phyloP scores from a whole-genome alignment of 2,888 invertebrate species.

The Ceriagrion tenellum region DNA sequence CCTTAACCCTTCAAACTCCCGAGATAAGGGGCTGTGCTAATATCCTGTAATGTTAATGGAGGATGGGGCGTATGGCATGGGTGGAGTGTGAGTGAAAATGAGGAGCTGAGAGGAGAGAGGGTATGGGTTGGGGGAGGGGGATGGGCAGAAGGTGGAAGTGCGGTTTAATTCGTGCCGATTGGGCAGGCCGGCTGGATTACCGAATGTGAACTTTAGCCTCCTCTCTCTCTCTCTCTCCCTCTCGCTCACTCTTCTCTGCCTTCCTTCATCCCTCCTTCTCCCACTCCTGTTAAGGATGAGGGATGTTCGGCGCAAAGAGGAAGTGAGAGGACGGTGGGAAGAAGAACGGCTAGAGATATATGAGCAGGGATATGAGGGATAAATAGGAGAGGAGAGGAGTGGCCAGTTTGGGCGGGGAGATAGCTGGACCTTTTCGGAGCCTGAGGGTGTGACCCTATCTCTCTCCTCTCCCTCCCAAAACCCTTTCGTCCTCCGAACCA shows the following conservation, averaged over 20 bases:
- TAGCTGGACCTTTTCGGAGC: not conserved
- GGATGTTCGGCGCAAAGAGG: not conserved
- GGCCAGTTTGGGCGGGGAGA: not conserved
- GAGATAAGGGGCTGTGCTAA: constrained; percentile 67
- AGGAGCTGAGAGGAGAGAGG: not conserved
- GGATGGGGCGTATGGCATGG: not conserved
- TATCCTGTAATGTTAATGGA: constrained; percentile 67
- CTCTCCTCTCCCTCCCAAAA: not conserved
- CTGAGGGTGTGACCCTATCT: not conserved
- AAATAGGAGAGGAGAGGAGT: not conserved
- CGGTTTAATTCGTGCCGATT: constrained; percentile 68
- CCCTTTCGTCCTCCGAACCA: not conserved
- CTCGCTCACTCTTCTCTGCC: not conserved
- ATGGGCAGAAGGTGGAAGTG: not conserved
- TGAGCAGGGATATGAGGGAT: not conserved
- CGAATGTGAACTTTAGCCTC: constrained; percentile 63
- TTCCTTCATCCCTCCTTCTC: not conserved
- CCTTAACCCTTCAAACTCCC: not conserved
- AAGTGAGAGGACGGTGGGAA: not conserved
- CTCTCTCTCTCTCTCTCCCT: not conserved
- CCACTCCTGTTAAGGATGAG: not conserved
- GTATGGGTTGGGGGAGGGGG: not conserved
- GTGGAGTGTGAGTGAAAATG: not conserved
- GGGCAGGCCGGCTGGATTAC: constrained; percentile 62
- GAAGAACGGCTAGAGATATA: not conserved